Evolutionary conservation across 1,140 invertebrate genomes (phyloP).

Genomic region (Nilaparvata lugens): DNA sequence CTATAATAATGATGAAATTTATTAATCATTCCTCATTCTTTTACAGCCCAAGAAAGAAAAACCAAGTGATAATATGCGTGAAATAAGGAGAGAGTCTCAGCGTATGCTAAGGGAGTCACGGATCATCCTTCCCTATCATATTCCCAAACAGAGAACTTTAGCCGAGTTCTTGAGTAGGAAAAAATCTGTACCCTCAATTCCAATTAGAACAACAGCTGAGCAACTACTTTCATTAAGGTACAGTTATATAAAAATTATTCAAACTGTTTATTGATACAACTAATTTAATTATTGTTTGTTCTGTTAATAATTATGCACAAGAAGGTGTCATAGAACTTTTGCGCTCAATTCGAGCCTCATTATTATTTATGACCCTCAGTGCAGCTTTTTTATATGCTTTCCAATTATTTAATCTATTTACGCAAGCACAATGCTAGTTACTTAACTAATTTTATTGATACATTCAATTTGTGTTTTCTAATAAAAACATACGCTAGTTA

Average conservation of each 20-base stretch:
- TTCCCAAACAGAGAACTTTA: constrained; percentile 58
- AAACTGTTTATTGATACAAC: not conserved
- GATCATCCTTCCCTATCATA: constrained; percentile 66
- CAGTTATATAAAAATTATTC: constrained; percentile 27
- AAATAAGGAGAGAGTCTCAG: constrained; percentile 49
- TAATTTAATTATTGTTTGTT: not conserved
- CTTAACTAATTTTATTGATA: no score
- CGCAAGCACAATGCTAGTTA: no score
- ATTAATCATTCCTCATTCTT: not conserved
- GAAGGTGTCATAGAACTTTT: not conserved
- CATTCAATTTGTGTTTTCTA: no score
- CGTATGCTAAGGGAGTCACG: constrained; percentile 56
- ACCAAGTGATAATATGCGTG: constrained; percentile 25
- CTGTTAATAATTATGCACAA: not conserved
- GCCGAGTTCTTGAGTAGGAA: constrained; percentile 55
- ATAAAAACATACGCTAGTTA: no score
- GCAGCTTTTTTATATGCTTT: no score
- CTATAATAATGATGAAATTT: not conserved
- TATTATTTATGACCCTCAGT: not conserved
- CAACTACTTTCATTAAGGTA: constrained; percentile 46
- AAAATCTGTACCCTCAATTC: constrained; percentile 29
- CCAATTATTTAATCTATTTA: no score
- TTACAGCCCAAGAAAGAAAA: not conserved
- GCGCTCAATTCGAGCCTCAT: not conserved
- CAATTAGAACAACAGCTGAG: constrained; percentile 44